Evolutionary conservation across 2,113 vertebrate genomes (phyloP), one percentile per base, ranked within the genome.

Genomic region (Falcunculus frontatus): DNA sequence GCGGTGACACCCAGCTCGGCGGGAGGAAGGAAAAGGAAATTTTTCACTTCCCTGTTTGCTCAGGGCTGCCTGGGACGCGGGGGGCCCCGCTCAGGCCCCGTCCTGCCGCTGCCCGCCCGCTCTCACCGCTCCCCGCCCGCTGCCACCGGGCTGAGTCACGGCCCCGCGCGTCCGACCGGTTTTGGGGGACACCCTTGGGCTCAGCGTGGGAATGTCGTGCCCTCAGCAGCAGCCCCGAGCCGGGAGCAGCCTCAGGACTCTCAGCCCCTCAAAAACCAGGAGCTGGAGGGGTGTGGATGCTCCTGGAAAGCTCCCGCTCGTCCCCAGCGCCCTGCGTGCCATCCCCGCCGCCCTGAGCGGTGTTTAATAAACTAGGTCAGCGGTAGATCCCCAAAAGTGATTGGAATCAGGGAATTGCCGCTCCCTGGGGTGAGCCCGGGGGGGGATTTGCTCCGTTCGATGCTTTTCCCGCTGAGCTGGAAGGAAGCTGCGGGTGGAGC

Each of bases 1-100:
- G 4, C 5, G 30, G 3, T 23, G 55, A 62, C 75, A 49, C 82
- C 39, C 75, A 16, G 65, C 84, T 23, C 49, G 25, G 37, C 16
- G 17, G 72, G 44, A 89, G 64, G 84, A 86, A 96, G 95, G 93
- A 87, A 90, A 81, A 59, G 65, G 93, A 64, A 20, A n/a, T 27
- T 73, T 77, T 52, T 68, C 6, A 1, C 49, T 89, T 82, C 70
- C 57, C 79, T n/a, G 49, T 76, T 68, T 2, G 39, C 70, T 32
- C 19, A 18, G 41, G 17, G 72, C 94, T 42, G 81, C 37, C 77
- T 0, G 67, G 90, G 69, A 63, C 70, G 26, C 7, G 14, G 39
- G 56, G n/a, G 57, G 39, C 20, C 44, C n/a, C 4, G 22, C 13
- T 0, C 87, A 29, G 78, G 70, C 63, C 82, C 55, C 55, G 11